Conservation (phyloP, 1,140 invertebrate species). For the Charaxes varanes region DNA sequence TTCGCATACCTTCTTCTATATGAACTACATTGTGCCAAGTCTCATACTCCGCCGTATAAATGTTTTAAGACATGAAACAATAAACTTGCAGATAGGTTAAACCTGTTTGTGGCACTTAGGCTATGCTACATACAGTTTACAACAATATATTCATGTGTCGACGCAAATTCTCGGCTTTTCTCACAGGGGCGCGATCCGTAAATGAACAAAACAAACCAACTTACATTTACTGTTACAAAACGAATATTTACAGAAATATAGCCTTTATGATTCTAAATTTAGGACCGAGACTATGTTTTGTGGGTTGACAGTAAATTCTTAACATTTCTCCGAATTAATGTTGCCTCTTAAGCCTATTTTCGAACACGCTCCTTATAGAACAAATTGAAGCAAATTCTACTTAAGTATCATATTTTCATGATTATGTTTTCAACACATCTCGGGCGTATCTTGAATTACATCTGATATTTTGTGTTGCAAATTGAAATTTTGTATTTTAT, state of each 20-base stretch:
- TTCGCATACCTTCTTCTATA: too few species aligned
- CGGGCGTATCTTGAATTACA: too few species aligned
- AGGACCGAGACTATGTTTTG: too few species aligned
- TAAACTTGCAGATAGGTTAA: too few species aligned
- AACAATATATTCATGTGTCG: constrained; percentile 15
- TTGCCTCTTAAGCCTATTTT: constrained; percentile 11
- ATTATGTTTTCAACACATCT: too few species aligned
- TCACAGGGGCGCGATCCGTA: constrained; percentile 4
- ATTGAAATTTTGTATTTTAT: too few species aligned
- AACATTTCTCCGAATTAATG: constrained; percentile 6
- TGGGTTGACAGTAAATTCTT: too few species aligned
- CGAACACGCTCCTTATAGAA: constrained; percentile 6
- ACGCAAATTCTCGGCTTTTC: constrained; percentile 8
- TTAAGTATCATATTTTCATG: constrained; percentile 9
- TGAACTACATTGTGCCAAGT: too few species aligned
- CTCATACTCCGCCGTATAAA: too few species aligned
- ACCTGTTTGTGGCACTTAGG: too few species aligned
- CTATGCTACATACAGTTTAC: neutral
- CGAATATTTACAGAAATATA: neutral
- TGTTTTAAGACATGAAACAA: too few species aligned
- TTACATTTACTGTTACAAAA: constrained; percentile 4
- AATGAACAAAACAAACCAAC: constrained; percentile 4
- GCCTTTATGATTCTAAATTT: neutral
- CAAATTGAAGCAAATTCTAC: constrained; percentile 4
- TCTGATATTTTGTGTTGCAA: too few species aligned